A percentile compares a stretch with the other conserved stretches of the same genome.
Evolutionary conservation across 2,113 vertebrate genomes (phyloP).

Genomic region (Hydrochoerus hydrochaeris): DNA sequence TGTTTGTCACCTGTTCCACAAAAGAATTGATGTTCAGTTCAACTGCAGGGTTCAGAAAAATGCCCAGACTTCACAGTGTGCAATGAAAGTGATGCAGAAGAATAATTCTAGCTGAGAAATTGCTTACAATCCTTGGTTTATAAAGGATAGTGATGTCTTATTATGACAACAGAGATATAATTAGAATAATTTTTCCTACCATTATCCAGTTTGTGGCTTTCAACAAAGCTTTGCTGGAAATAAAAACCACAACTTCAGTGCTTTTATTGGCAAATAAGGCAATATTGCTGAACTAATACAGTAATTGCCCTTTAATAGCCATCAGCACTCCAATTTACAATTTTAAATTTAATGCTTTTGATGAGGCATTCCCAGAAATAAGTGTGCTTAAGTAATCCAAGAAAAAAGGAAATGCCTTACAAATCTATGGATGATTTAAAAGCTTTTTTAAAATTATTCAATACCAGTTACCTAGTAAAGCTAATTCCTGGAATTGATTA

Average conservation of each 20-base stretch:
- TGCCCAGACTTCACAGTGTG: neutral
- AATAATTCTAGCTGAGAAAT: neutral
- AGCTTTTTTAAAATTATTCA: constrained; percentile 71
- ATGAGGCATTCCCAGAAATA: constrained; percentile 75
- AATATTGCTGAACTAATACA: constrained; percentile 63
- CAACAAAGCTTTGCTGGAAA: constrained; percentile 71
- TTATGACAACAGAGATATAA: constrained; percentile 55
- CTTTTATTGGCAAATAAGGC: constrained; percentile 70
- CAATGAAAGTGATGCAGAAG: neutral
- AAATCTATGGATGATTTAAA: constrained; percentile 68
- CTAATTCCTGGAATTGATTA: constrained; percentile 72
- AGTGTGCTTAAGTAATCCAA: constrained; percentile 70
- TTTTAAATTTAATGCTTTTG: constrained; percentile 74
- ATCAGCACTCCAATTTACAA: constrained; percentile 49
- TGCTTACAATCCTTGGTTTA: constrained; percentile 49
- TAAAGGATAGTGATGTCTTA: neutral
- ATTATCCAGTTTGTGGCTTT: constrained; percentile 72
- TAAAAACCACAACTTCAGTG: constrained; percentile 65
- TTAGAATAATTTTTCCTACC: constrained; percentile 57
- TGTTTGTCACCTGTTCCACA: neutral
- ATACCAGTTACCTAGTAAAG: constrained; percentile 63
- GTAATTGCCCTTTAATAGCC: constrained; percentile 69
- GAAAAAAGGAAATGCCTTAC: constrained; percentile 71
- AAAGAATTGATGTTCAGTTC: neutral
- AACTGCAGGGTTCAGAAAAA: neutral